These are phyloP conservation scores for Passer montanus DNA, from an alignment of 2,113 vertebrate species.

Conservation along the genomic window DNA sequence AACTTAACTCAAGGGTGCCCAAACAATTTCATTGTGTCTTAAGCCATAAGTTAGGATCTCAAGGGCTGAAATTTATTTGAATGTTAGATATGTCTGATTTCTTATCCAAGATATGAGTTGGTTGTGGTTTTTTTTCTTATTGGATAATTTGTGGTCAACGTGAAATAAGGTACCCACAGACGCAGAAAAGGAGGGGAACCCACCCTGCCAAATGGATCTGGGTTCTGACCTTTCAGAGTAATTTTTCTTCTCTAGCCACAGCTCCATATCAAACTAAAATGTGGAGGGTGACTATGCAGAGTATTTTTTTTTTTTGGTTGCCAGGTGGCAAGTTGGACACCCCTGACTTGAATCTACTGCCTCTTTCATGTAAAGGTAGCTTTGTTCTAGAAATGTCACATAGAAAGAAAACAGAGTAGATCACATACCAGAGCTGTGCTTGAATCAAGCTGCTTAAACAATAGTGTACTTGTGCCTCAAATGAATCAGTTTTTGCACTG, in stretches of 20 bases:
- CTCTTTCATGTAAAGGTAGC: conserved; percentile 36
- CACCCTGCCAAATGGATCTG: background rate
- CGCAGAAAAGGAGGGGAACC: fast-evolving
- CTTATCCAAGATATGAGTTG: background rate
- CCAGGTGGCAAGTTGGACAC: conserved; percentile 53
- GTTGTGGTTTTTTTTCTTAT: background rate
- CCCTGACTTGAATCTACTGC: conserved; percentile 55
- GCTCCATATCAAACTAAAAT: background rate
- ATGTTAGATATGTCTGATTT: conserved; percentile 43
- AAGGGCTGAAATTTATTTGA: conserved; percentile 61
- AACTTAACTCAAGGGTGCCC: conserved; percentile 60
- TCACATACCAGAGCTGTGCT: conserved; percentile 67
- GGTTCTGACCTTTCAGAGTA: background rate
- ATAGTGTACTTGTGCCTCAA: conserved; percentile 71
- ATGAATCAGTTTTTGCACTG: conserved; percentile 66
- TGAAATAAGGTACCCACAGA: background rate
- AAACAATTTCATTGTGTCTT: conserved; percentile 60
- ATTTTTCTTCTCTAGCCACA: background rate
- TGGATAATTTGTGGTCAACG: background rate
- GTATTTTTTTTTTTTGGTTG: background rate
- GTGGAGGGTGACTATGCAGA: background rate
- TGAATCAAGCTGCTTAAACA: conserved; percentile 70
- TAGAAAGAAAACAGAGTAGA: conserved; percentile 52
- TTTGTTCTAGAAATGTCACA: conserved; percentile 31
- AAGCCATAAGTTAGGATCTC: conserved; percentile 47